Percentiles rank a stretch among this genome's conserved stretches.
Evolutionary conservation across 2,113 vertebrate genomes (phyloP).

Genomic region (Lates calcarifer): DNA sequence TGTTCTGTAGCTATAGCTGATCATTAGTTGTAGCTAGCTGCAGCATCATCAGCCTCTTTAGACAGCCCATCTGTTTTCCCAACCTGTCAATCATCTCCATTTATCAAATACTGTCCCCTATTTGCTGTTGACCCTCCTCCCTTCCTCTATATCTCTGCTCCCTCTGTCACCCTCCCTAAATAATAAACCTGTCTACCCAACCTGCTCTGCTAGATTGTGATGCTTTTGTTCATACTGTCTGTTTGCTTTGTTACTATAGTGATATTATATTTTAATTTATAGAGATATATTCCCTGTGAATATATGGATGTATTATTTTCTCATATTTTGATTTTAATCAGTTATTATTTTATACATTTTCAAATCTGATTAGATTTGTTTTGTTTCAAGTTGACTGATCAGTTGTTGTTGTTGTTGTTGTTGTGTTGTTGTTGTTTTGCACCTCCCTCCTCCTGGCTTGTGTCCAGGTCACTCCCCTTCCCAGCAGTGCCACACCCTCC

Average conservation of each 20-base stretch:
- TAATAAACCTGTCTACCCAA: not conserved
- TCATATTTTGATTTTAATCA: constrained; percentile 68
- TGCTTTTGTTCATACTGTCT: constrained; percentile 63
- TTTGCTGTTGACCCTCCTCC: constrained; percentile 24
- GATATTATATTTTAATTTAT: constrained; percentile 53
- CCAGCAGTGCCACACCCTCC: constrained; percentile 92
- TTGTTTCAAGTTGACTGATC: constrained; percentile 80
- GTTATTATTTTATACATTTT: constrained; percentile 66
- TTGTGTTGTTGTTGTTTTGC: constrained; percentile 74
- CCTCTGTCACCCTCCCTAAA: constrained; percentile 39
- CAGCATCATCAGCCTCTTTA: constrained; percentile 57
- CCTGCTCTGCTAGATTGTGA: constrained; percentile 45
- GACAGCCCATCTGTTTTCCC: constrained; percentile 55
- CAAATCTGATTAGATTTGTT: constrained; percentile 68
- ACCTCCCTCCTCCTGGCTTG: constrained; percentile 76
- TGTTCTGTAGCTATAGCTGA: constrained; percentile 59
- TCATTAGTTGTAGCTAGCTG: constrained; percentile 68
- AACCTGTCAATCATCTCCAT: constrained; percentile 66
- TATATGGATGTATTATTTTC: constrained; percentile 72
- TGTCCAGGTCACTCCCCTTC: constrained; percentile 89
- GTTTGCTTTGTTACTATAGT: constrained; percentile 61
- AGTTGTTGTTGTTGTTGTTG: constrained; percentile 79
- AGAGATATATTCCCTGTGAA: constrained; percentile 74
- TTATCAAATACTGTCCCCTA: constrained; percentile 31
- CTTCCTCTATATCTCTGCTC: constrained; percentile 34